A percentile compares a stretch with the other conserved stretches of the same genome.
phyloP scores from a whole-genome alignment of 2,113 vertebrate genomes.

The Apodemus sylvaticus region DNA sequence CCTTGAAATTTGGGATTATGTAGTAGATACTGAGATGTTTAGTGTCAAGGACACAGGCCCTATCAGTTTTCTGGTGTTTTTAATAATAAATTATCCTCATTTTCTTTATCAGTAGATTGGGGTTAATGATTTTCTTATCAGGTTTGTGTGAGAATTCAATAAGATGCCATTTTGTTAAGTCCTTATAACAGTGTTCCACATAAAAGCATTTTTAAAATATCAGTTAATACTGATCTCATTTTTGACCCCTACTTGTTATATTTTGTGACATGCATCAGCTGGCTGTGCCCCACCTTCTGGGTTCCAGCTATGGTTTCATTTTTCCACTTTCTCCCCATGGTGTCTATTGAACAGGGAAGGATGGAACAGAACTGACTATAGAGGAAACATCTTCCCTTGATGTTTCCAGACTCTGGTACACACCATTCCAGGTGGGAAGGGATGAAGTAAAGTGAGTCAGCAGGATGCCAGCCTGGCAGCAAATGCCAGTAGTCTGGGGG shows the following conservation, averaged over 20 bases:
- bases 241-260: not conserved
- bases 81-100: not conserved
- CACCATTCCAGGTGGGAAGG: too few species aligned
- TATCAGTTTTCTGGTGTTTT: not conserved
- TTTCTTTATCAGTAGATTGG: not conserved
- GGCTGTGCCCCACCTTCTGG: too few species aligned
- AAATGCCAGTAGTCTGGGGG: too few species aligned
- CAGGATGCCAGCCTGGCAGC: too few species aligned
- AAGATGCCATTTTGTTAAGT: not conserved
- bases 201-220: not conserved
- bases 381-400: too few species aligned
- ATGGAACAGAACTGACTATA: too few species aligned
- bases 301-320: too few species aligned
- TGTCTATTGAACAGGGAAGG: too few species aligned
- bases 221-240: not conserved
- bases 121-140: not conserved
- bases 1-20: not conserved
- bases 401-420: too few species aligned
- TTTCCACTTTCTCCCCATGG: too few species aligned
- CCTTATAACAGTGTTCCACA: not conserved
- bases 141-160: not conserved
- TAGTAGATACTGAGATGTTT: not conserved
- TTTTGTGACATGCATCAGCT: too few species aligned
- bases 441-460: too few species aligned
- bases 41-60: accelerated